These are phyloP conservation scores for Nysson spinosus DNA, from an alignment of 2,888 invertebrate genomes.

Conservation along the genomic window DNA sequence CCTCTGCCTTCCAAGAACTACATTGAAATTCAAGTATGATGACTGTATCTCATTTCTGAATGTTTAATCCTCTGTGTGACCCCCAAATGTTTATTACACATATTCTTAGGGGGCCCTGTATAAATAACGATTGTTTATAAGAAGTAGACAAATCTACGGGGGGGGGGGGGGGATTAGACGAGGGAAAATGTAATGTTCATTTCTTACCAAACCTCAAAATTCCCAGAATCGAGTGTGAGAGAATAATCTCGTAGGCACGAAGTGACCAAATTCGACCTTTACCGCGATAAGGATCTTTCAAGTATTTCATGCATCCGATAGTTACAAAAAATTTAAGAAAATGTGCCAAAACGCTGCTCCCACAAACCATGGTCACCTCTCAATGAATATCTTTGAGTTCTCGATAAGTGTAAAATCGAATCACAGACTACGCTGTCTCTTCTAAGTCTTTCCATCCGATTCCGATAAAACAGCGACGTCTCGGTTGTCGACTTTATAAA, in stretches of 20 bases:
- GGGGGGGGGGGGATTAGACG: not conserved
- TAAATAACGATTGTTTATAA: constrained; percentile 36
- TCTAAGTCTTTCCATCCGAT: constrained; percentile 32
- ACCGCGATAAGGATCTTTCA: constrained; percentile 49
- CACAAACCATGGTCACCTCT: constrained; percentile 67
- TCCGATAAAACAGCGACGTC: not conserved
- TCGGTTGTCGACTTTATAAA: not conserved
- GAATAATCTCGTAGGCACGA: constrained; percentile 70
- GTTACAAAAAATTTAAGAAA: constrained; percentile 68
- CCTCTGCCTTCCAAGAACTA: constrained; percentile 23
- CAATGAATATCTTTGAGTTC: not conserved
- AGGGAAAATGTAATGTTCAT: not conserved
- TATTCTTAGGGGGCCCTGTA: constrained; percentile 44
- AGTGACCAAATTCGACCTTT: constrained; percentile 66
- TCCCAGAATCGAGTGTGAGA: constrained; percentile 71
- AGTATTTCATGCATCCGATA: constrained; percentile 65
- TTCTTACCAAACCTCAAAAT: constrained; percentile 72
- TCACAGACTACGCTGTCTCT: not conserved
- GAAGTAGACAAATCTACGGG: not conserved
- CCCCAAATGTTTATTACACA: constrained; percentile 38
- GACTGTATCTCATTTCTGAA: constrained; percentile 39
- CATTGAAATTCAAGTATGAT: constrained; percentile 36
- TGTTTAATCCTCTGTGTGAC: constrained; percentile 35
- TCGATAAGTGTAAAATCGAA: constrained; percentile 1
- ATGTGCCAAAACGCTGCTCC: constrained; percentile 70